phyloP scores from a whole-genome alignment of 2,888 invertebrate genomes.

The Dynastes maya region DNA sequence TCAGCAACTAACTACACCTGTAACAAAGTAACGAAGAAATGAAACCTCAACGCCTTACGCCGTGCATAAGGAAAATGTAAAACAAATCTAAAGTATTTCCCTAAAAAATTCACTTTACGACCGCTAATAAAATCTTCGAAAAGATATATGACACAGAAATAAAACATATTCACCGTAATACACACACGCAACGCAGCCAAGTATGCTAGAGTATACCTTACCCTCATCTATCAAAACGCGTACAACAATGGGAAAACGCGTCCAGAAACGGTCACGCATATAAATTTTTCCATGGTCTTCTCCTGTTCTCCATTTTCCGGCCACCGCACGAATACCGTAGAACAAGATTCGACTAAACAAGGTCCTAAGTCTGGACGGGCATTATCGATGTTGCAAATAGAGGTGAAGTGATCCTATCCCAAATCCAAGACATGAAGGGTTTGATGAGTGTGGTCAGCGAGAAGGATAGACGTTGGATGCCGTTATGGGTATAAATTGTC shows the following conservation, averaged over 20 bases:
- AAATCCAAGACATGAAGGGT: constrained; percentile 49
- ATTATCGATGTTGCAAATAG: constrained; percentile 55
- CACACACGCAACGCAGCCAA: constrained; percentile 25
- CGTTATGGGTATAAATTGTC: constrained; percentile 9
- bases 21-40: too few relatives aligned
- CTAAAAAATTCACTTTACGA: constrained; percentile 43
- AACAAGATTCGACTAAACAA: constrained; percentile 51
- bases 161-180: constrained; percentile 38
- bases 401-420: constrained; percentile 48
- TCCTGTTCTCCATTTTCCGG: neutral
- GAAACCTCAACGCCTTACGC: neutral
- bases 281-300: constrained; percentile 28
- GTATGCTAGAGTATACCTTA: constrained; percentile 34
- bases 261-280: constrained; percentile 37
- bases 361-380: constrained; percentile 51
- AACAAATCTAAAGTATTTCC: constrained; percentile 32
- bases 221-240: constrained; percentile 41
- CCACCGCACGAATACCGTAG: constrained; percentile 18
- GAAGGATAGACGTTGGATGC: constrained; percentile 28
- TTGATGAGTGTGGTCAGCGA: constrained; percentile 50
- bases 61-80: neutral
- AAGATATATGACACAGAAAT: constrained; percentile 43
- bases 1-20: too few relatives aligned
- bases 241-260: constrained; percentile 30
- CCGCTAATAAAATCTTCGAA: constrained; percentile 50